These are phyloP conservation scores for Anguilla obscura DNA, from an alignment of 2,797 vertebrate genomes.

Conservation along the genomic window DNA sequence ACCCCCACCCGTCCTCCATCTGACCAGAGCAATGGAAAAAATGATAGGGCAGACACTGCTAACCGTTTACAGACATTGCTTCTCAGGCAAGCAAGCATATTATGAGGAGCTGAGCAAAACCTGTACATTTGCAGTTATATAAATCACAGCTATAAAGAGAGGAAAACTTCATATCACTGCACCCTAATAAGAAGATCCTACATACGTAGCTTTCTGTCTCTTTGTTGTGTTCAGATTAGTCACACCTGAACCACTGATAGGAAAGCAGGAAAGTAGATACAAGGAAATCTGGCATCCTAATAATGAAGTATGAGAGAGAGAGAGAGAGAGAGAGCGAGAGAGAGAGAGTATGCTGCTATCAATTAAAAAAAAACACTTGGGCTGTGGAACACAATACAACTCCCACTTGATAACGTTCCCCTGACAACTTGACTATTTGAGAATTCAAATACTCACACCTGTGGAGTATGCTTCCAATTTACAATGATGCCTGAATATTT, in stretches of 20 bases:
- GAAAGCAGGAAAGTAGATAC: not conserved
- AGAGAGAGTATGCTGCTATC: too few species aligned
- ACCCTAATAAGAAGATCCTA: not conserved
- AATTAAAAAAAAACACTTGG: not conserved
- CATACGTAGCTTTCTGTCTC: not conserved
- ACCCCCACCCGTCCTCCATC: conserved; percentile 48
- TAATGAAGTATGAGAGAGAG: not conserved
- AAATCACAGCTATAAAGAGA: not conserved
- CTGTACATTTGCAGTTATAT: not conserved
- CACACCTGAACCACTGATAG: not conserved
- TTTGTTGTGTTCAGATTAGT: not conserved
- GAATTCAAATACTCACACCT: too few species aligned
- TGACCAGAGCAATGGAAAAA: conserved; percentile 67
- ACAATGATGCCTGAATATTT: too few species aligned
- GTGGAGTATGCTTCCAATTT: too few species aligned
- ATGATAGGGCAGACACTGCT: conserved; percentile 60
- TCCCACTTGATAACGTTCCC: too few species aligned
- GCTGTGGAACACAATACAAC: not conserved
- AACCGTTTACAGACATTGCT: conserved; percentile 33
- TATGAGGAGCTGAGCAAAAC: not conserved
- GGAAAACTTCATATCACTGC: not conserved
- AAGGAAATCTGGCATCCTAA: not conserved
- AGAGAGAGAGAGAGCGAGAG: not conserved
- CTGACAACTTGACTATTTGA: too few species aligned
- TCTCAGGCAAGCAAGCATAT: not conserved